These are phyloP conservation scores for Megaceryle alcyon DNA, from an alignment of 2,797 vertebrate genomes.

Conservation along the genomic window DNA sequence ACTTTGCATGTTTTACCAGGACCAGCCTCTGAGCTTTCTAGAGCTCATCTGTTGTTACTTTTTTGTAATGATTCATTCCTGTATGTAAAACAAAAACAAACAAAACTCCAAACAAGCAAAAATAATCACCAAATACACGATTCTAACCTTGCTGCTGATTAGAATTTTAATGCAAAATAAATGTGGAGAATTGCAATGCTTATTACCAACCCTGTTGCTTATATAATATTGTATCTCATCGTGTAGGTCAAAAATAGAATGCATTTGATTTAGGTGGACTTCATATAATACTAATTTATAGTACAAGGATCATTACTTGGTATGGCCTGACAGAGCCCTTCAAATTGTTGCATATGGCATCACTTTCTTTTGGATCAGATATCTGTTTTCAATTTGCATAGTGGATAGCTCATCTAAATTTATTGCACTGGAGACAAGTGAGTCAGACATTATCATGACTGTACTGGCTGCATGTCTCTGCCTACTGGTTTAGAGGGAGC, in stretches of 20 bases:
- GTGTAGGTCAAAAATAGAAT: neutral
- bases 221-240: neutral
- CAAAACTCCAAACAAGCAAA: no score
- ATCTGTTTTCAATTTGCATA: neutral
- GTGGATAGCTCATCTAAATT: slow-evolving; percentile 3
- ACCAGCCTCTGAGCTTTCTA: neutral
- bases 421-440: neutral
- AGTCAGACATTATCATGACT: neutral
- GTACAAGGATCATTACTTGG: neutral
- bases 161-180: neutral
- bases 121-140: neutral
- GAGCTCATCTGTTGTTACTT: neutral
- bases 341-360: neutral
- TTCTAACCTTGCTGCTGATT: neutral
- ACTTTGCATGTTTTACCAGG: neutral
- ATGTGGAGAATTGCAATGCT: neutral
- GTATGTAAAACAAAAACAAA: neutral
- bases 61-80: neutral
- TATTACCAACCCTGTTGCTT: neutral
- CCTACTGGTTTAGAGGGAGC: neutral
- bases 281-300: neutral
- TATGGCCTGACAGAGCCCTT: neutral
- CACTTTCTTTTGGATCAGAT: slow-evolving; percentile 3
- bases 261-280: neutral
- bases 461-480: neutral